Conservation (phyloP, 2,888 invertebrate genomes). For the Camponotus fellah region DNA sequence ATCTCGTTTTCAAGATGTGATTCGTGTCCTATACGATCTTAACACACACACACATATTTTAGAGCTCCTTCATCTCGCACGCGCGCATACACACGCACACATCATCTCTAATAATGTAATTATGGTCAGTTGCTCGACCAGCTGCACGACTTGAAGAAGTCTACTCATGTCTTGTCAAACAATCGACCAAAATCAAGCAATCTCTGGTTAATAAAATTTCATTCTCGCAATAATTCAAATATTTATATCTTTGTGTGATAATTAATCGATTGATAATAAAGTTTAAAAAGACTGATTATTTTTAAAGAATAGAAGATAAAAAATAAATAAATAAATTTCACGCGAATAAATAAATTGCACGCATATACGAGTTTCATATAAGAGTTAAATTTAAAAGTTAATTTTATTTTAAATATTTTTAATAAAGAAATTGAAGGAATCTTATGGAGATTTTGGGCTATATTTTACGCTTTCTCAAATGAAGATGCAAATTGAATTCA, state of each 20-base stretch:
- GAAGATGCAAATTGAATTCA: constrained; percentile 21
- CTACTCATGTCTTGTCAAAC: constrained; percentile 64
- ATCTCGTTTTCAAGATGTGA: constrained; percentile 75
- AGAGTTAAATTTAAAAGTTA: not conserved
- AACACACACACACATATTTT: constrained; percentile 60
- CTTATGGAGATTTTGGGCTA: not conserved
- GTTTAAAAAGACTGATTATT: not conserved
- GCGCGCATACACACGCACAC: too few species aligned
- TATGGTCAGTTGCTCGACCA: constrained; percentile 73
- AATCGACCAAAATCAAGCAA: not conserved
- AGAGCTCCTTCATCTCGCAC: too few species aligned
- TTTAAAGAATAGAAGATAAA: not conserved
- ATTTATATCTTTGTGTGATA: not conserved
- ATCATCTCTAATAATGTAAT: constrained; percentile 63
- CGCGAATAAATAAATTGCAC: not conserved
- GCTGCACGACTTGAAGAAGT: constrained; percentile 70
- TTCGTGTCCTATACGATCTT: constrained; percentile 71
- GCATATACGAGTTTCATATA: too few species aligned
- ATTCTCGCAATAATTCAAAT: not conserved
- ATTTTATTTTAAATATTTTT: not conserved
- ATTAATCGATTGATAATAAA: not conserved
- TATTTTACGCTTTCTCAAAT: not conserved
- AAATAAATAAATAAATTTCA: too few species aligned
- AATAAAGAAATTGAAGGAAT: not conserved
- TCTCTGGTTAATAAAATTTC: not conserved